phyloP scores from a whole-genome alignment of 2,113 vertebrate species.

The Archocentrus centrarchus region DNA sequence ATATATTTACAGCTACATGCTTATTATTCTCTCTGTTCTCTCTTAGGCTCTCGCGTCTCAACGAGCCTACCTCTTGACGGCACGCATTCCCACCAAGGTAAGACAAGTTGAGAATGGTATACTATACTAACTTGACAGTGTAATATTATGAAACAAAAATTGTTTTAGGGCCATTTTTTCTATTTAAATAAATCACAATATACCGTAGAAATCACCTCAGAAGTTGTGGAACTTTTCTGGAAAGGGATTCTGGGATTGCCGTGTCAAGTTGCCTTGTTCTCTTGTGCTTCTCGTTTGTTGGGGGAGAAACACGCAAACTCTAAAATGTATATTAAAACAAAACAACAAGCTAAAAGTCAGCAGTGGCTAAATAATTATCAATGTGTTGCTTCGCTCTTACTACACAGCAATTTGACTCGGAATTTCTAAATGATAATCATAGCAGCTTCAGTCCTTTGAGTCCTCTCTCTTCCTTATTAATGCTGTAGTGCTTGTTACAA shows the following conservation, averaged over 20 bases:
- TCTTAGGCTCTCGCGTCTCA: slow-evolving; percentile 92
- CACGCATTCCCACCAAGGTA: slow-evolving; percentile 96
- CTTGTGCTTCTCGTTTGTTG: background rate
- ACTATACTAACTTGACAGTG: background rate
- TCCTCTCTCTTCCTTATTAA: background rate
- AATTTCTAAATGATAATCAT: background rate
- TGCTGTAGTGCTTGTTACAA: background rate
- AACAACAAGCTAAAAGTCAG: too few species aligned
- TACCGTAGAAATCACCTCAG: background rate
- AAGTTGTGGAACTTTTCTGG: background rate
- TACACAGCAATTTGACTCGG: background rate
- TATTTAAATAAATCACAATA: background rate
- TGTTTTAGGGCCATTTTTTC: background rate
- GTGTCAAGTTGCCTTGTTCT: background rate
- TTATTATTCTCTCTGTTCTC: slow-evolving; percentile 60
- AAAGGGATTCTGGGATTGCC: background rate
- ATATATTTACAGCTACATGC: slow-evolving; percentile 44
- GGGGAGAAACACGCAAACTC: background rate
- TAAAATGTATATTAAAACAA: background rate
- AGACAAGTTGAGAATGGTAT: slow-evolving; percentile 37
- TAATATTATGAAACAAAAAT: background rate
- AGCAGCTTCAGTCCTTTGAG: too few species aligned
- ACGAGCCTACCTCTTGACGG: slow-evolving; percentile 90
- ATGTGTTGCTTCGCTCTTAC: background rate
- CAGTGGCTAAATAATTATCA: background rate